Conservation (phyloP, 2,113 vertebrate species). For the Arenaria interpres region DNA sequence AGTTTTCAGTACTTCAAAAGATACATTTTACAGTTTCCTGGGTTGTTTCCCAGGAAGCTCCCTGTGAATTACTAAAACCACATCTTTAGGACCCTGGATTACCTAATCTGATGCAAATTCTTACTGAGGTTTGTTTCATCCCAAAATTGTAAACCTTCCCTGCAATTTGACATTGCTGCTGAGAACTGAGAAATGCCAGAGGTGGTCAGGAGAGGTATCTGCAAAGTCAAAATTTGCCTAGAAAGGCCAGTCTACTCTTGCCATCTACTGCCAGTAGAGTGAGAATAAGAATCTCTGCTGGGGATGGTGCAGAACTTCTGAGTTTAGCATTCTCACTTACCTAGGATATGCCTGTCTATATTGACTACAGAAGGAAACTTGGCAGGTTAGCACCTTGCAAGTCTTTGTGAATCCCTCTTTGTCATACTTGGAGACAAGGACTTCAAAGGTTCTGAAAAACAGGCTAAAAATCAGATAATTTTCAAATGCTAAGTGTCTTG, state of each 20-base stretch:
- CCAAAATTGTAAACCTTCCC: background rate
- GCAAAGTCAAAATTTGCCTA: background rate
- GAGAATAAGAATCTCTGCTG: background rate
- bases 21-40: background rate
- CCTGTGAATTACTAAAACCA: accelerated
- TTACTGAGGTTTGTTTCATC: background rate
- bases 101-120: background rate
- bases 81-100: background rate
- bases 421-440: background rate
- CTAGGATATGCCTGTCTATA: accelerated
- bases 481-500: background rate
- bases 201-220: background rate
- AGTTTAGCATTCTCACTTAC: background rate
- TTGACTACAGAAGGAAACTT: background rate
- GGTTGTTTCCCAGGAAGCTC: background rate
- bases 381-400: background rate
- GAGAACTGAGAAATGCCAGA: background rate
- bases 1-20: background rate
- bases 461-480: background rate
- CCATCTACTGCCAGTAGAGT: background rate
- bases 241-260: background rate
- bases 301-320: background rate
- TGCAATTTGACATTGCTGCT: background rate
- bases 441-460: background rate
- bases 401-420: background rate